phyloP scores from a whole-genome alignment of 30 jellyfish, hydroid and myxozoan species.

The Nemopilema nomurai region DNA sequence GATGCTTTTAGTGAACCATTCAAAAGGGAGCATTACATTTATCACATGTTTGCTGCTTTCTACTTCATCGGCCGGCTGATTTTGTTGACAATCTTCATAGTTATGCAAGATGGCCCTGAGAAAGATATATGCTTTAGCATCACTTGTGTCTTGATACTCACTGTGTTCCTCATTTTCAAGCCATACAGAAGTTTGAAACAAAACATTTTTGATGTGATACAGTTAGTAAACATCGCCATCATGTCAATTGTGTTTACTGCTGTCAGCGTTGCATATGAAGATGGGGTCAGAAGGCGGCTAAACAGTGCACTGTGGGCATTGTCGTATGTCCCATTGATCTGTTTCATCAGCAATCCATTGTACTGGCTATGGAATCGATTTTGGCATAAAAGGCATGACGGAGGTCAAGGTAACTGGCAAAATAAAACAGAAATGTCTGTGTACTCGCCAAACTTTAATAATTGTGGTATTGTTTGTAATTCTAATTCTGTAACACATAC shows the following conservation, averaged over 20 bases:
- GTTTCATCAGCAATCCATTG: slow-evolving; percentile 6
- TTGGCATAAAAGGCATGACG: not conserved
- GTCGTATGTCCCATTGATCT: slow-evolving; percentile 38
- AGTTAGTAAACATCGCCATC: slow-evolving; percentile 27
- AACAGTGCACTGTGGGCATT: slow-evolving; percentile 1
- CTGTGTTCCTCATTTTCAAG: slow-evolving; percentile 21
- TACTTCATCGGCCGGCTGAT: slow-evolving; percentile 47
- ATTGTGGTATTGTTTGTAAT: no score
- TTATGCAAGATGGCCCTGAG: slow-evolving; percentile 5
- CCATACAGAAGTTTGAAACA: slow-evolving; percentile 20
- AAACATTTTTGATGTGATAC: slow-evolving; percentile 39
- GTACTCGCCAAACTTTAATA: no score
- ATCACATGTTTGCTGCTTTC: slow-evolving; percentile 17
- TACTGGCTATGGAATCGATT: slow-evolving; percentile 1
- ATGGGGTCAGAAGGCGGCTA: slow-evolving; percentile 15
- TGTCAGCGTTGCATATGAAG: slow-evolving; percentile 29
- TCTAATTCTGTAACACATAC: no score
- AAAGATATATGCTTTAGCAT: slow-evolving; percentile 25
- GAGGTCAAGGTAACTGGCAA: slow-evolving; percentile 6
- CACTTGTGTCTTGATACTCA: slow-evolving; percentile 17
- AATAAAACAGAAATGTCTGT: no score
- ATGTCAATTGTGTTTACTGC: slow-evolving; percentile 28
- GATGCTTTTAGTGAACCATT: slow-evolving; percentile 58
- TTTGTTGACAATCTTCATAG: not conserved
- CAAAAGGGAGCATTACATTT: slow-evolving; percentile 10